Evolutionary conservation across 2,113 vertebrate species (phyloP), one percentile per base, ranked within the genome.

Genomic region (Catagonus wagneri): DNA sequence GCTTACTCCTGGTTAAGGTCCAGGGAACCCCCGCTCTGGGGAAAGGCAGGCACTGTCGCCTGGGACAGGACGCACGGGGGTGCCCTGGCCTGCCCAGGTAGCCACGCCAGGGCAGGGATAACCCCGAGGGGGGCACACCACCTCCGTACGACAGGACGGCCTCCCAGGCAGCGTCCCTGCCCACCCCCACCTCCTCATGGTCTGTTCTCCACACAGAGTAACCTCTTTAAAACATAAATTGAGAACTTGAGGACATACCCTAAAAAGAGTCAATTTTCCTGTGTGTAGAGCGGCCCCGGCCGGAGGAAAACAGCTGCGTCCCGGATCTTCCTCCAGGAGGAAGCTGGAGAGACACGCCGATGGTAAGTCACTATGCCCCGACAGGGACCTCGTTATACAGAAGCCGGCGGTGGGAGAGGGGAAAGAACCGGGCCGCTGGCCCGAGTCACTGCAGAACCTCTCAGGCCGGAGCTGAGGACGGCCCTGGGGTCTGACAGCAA

Each of bases 201-300:
- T 23, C 54, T 60, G 58, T 20, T 95, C 71, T 63, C 78, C 69
- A 68, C 29, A 66, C 65, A n/a, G 17, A 34, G 32, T 50, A 11
- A 86, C 16, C 32, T 56, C 83, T 20, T 36, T 25, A 66, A 83
- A 95, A 75, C 11, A 27, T 36, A 86, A 86, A 83, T 12, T n/a
- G 65, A 72, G 58, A 92, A 58, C 66, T 66, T 36, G 6, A 84
- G 16, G n/a, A 34, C 5, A 1, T 11, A 52, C 14, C 16, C 34
- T 50, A 44, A 58, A 16, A 74, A 39, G 20, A 29, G 19, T 89
- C 2, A 27, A 23, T 72, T 85, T 50, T 54, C 39, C 79, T 61
- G 16, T 3, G 71, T 3, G 19, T 13, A 25, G 79, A 93, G 76
- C 16, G 25, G 4, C 54, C 50, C 6, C 32, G 63, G 16, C 56